A percentile compares a stretch with the other conserved stretches of the same genome.
Evolutionary conservation across 2,113 vertebrate genomes (phyloP).

Genomic region (Ctenodactylus gundi): DNA sequence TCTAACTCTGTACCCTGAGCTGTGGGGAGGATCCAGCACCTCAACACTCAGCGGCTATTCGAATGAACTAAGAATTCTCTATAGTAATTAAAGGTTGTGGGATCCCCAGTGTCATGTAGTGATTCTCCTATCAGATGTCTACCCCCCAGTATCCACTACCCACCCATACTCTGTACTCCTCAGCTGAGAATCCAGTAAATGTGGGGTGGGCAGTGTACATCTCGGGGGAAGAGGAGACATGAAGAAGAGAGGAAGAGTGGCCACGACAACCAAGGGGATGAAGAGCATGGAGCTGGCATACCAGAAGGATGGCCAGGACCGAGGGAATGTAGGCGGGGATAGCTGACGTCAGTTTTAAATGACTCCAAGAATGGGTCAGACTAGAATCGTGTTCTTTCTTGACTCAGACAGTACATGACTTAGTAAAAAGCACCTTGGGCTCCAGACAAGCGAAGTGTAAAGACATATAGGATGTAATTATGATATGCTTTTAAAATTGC

Average conservation of each 20-base stretch:
- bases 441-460: conserved; percentile 31
- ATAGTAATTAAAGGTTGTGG: neutral
- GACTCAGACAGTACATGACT: neutral
- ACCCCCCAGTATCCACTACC: neutral
- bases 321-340: conserved; percentile 17
- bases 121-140: neutral
- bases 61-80: neutral
- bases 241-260: neutral
- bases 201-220: neutral
- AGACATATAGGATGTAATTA: conserved; percentile 61
- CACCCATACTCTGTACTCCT: rapidly evolving
- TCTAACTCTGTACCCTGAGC: neutral
- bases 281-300: neutral
- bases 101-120: neutral
- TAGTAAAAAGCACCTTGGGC: neutral
- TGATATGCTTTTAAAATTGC: conserved; percentile 52
- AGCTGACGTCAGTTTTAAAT: neutral
- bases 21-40: neutral
- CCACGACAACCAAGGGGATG: neutral
- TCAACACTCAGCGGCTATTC: neutral
- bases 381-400: neutral
- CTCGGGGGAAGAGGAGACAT: neutral
- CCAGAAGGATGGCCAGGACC: neutral
- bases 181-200: neutral
- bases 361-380: neutral